Conservation (phyloP, 2,113 vertebrate species). For the Erinaceus europaeus region DNA sequence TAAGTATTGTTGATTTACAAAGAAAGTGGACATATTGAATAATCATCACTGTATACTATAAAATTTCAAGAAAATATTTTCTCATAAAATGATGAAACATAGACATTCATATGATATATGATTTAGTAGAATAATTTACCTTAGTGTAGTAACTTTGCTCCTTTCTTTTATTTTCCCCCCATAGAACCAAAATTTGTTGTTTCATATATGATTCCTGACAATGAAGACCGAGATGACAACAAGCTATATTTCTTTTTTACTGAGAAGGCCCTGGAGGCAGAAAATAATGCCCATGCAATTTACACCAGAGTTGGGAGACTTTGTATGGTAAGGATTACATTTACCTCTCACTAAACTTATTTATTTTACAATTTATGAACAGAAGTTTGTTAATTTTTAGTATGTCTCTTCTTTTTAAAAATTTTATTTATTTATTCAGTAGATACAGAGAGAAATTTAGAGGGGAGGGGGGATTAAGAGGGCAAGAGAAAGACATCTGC, state of each 20-base stretch:
- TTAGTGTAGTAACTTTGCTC: too few species aligned
- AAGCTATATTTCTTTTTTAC: slow-evolving; percentile 99
- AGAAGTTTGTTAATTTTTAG: neutral
- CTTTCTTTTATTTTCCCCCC: slow-evolving; percentile 46
- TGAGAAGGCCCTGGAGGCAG: slow-evolving; percentile 89
- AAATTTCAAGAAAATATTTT: neutral
- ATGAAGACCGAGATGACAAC: slow-evolving; percentile 94
- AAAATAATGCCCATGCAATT: slow-evolving; percentile 86
- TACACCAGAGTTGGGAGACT: slow-evolving; percentile 91
- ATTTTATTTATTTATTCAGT: too few species aligned
- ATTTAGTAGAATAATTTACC: neutral
- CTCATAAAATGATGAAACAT: neutral
- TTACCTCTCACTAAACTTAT: neutral
- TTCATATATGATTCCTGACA: slow-evolving; percentile 93
- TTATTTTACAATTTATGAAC: neutral
- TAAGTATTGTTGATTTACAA: neutral
- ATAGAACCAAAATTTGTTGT: slow-evolving; percentile 95
- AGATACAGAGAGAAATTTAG: too few species aligned
- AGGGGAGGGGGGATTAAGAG: too few species aligned
- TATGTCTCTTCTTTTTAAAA: neutral
- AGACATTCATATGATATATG: neutral
- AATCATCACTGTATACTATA: neutral
- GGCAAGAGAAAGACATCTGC: too few species aligned
- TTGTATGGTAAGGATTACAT: slow-evolving; percentile 87
- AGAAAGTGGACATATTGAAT: neutral